Base-by-base conservation (phyloP, 2,113 vertebrate genomes). In the Caretta caretta region DNA sequence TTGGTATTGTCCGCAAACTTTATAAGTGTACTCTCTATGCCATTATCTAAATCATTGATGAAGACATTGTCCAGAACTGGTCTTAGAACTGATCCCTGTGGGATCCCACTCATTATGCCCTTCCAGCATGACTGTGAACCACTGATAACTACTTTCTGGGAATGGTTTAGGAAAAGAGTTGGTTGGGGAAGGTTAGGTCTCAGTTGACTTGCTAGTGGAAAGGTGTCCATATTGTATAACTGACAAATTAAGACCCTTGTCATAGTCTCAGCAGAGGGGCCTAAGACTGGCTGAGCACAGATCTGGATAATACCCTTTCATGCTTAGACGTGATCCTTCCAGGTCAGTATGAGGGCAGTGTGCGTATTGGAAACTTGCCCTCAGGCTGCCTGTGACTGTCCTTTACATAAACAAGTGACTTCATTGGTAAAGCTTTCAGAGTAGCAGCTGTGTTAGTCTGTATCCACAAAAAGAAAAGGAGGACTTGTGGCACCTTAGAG, bases 401-500 rank as follows among this genome's bases (percentile, higher is more conserved):
- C 12, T 27, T 76, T 79, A 82, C 85, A 78, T 79, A 90, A 94
- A 54, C 24, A 83, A 42, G 46, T 35, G 17, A 50, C 42, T 92
- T 92, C 80, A 75, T 49, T 95, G 35, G n/a, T 25, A 12, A 5
- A 51, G 54, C 48, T 78, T 51, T 62, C 42, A 35, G 42, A 42
- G 42, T 42, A 42, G 42, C 42, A 42, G 42, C 42, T 5, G 42
- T 42, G 42, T 42, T 42, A 42, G 42, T 42, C 42, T 42, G 42
- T 42, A 42, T 42, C 42, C 42, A 42, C 42, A 42, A 42, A 42
- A 42, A 42, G 42, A 42, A 42, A 42, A 42, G 42, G 42, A 42
- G 42, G 42, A 42, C 42, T 42, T 42, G 42, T 42, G 42, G 42
- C 42, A 42, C 42, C 42, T 42, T 42, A 42, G 42, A 42, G 42